phyloP scores from a whole-genome alignment of 2,113 vertebrate genomes.

The Muntiacus muntjak region DNA sequence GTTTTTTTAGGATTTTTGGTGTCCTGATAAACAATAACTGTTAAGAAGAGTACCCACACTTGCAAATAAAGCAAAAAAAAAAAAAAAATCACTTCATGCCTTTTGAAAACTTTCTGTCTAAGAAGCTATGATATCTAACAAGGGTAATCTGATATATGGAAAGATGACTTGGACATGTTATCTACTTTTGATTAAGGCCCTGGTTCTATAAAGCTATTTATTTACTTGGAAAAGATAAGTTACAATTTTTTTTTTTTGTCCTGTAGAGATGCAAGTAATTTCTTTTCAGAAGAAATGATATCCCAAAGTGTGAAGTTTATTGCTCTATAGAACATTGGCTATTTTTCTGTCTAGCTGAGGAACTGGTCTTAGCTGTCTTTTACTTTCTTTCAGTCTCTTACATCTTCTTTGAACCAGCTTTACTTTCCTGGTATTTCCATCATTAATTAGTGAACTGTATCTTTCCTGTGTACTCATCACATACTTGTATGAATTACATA shows the following conservation, averaged over 20 bases:
- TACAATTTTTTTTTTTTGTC: background rate
- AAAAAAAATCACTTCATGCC: background rate
- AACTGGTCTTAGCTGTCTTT: background rate
- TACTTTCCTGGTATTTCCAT: background rate
- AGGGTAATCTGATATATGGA: background rate
- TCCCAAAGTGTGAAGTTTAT: background rate
- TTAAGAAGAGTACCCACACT: background rate
- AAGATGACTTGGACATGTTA: background rate
- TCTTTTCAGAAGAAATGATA: slow-evolving; percentile 3
- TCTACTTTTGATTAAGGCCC: background rate
- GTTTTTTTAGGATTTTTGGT: background rate
- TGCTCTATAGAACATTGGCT: background rate
- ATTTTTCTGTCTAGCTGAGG: background rate
- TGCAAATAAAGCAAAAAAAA: background rate
- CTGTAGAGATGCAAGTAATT: background rate
- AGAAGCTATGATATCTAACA: background rate
- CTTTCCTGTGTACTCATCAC: background rate
- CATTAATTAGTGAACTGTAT: background rate
- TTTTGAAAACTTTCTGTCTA: background rate
- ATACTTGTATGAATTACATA: background rate
- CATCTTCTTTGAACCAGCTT: background rate
- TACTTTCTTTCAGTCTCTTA: background rate
- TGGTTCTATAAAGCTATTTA: background rate
- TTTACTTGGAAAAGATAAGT: background rate
- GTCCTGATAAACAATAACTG: background rate